phyloP scores from a whole-genome alignment of 2,888 invertebrate species.

The Thereva nobilitata region DNA sequence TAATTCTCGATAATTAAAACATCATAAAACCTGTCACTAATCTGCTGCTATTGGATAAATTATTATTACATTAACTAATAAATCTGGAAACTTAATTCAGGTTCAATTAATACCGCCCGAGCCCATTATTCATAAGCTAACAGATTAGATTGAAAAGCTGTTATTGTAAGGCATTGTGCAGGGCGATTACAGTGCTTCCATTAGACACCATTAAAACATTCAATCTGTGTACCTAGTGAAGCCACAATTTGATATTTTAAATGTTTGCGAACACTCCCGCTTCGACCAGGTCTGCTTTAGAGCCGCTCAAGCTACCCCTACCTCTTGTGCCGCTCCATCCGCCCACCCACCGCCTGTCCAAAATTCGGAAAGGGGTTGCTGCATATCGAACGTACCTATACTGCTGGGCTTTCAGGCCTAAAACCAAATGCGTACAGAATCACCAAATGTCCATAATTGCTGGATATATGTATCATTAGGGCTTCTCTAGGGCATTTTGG shows the following conservation, averaged over 20 bases:
- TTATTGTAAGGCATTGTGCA: background rate
- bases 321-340: background rate
- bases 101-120: too few relatives aligned
- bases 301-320: too few relatives aligned
- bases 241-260: constrained; percentile 36
- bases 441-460: constrained; percentile 41
- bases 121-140: too few relatives aligned
- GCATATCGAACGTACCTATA: background rate
- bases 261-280: constrained; percentile 19
- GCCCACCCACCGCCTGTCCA: background rate
- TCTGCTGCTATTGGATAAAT: too few relatives aligned
- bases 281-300: background rate
- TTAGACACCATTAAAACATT: constrained; percentile 39
- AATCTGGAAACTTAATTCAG: too few relatives aligned
- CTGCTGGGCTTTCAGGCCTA: constrained; percentile 4
- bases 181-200: constrained; percentile 31
- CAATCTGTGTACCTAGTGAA: constrained; percentile 30
- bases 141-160: too few relatives aligned
- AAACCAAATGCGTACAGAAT: constrained; percentile 16
- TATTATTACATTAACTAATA: too few relatives aligned
- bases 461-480: constrained; percentile 40
- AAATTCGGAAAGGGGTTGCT: background rate
- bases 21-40: too few relatives aligned
- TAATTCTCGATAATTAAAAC: too few relatives aligned
- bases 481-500: constrained; percentile 11